These are phyloP conservation scores for Eupithecia dodoneata DNA, from an alignment of 2,888 invertebrate species.

Conservation along the genomic window DNA sequence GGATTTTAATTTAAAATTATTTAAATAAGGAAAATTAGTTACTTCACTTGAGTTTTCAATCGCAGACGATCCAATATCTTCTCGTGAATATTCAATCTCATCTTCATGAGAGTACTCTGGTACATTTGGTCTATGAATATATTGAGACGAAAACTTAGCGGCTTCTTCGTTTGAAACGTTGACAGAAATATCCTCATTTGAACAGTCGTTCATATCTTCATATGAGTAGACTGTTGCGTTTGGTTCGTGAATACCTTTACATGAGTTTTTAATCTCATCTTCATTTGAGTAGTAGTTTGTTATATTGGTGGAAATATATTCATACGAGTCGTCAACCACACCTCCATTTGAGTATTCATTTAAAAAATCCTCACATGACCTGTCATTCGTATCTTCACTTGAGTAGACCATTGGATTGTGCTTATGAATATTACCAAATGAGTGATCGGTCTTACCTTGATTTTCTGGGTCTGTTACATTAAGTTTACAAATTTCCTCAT, in stretches of 20 bases:
- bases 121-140: neutral
- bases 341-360: neutral
- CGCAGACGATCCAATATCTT: neutral
- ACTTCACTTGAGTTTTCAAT: neutral
- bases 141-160: neutral
- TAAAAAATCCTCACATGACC: neutral
- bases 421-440: neutral
- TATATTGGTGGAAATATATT: neutral
- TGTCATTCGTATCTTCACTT: neutral
- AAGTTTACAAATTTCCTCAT: neutral
- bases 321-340: neutral
- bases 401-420: neutral
- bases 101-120: neutral
- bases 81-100: neutral
- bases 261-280: neutral
- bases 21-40: neutral
- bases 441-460: neutral
- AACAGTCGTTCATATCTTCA: neutral
- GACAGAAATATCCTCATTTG: neutral
- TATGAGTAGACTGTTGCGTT: neutral
- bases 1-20: neutral
- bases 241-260: neutral
- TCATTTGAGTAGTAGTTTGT: neutral
- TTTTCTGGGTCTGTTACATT: neutral
- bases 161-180: neutral